Evolutionary conservation across 1,140 invertebrate species (phyloP), one percentile per base, ranked within the genome.

Genomic region (Conopomorpha cramerella): DNA sequence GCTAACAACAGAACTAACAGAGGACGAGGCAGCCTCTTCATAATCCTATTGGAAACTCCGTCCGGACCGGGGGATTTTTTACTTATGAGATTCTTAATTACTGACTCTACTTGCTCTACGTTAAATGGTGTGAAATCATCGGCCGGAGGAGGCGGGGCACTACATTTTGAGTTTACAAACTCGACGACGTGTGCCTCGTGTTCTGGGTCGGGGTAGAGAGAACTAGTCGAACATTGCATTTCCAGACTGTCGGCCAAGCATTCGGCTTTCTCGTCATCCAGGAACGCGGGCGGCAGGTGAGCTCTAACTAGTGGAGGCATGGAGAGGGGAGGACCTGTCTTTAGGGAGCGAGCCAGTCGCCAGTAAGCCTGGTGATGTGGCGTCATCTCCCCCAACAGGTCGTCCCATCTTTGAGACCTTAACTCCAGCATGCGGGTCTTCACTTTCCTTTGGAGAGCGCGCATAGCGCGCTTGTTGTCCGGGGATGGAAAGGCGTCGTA

Each of bases 201-300:
- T 2, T 10, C n/a, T 1, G 14, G 34, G n/a, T 36, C 34, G 7
- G 0, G 3, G 3, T 13, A 14, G 7, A 8, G 3, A 1, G 3
- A 13, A 1, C 23, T 12, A 6, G 26, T 8, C 3, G 28, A 11
- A 11, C 10, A 30, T 14, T 30, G 28, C 3, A 11, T 14, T 11
- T 30, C 28, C 3, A 30, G 13, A 11, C 10, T 30, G 28, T 30
- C 28, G 13, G 28, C 28, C 3, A 30, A 11, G 28, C 28, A 30
- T 30, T 30, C 28, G 3, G 34, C 34, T 15, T 36, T 36, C 29
- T 36, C 34, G 10, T 28, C 26, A 25, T 37, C 35, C 8, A 15
- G 15, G 16, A 37, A 37, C 8, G 35, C 35, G 7, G 14, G 28
- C 6, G 35, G 16, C 3, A 8, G 3, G 27, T 29, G 14, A 2